Base-by-base conservation (phyloP, 2,888 invertebrate species). In the Pteria penguin region DNA sequence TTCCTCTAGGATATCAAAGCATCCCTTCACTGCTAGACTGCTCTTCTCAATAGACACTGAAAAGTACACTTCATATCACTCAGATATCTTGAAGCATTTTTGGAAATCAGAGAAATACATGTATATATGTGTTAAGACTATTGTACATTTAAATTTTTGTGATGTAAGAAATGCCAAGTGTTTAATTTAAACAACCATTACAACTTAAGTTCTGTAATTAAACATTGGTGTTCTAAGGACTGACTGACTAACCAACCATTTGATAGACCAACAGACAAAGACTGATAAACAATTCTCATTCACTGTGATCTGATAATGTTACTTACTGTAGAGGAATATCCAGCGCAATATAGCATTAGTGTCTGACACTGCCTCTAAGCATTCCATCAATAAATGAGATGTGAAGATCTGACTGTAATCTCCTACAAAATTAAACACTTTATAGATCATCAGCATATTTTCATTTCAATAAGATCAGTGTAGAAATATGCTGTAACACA, bases 261-360 rank as follows among this genome's bases (percentile, higher is more conserved):
- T n/a, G n/a, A n/a, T n/a, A n/a, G n/a, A n/a, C n/a, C n/a, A n/a
- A n/a, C n/a, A n/a, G n/a, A n/a, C n/a, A n/a, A n/a, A n/a, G n/a
- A n/a, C n/a, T n/a, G n/a, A n/a, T n/a, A n/a, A n/a, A n/a, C n/a
- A n/a, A n/a, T n/a, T n/a, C n/a, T n/a, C n/a, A n/a, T n/a, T n/a
- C n/a, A n/a, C n/a, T n/a, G n/a, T n/a, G n/a, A n/a, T n/a, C n/a
- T n/a, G n/a, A n/a, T n/a, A n/a, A n/a, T n/a, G n/a, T 73, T 31
- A 85, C 87, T 82, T 82, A 87, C 87, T 82, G 26, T 85, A 65
- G 55, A 81, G 83, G 68, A 85, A 80, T 0, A 86, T 63, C 87
- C 87, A 87, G 36, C 79, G 76, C 1, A 85, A 72, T 1, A 87
- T 62, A 54, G 79, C 72, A 8, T 84, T 78, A 22, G 72, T 76